Evolutionary conservation across 2,113 vertebrate genomes (phyloP).

Genomic region (Protobothrops flavoviridis): DNA sequence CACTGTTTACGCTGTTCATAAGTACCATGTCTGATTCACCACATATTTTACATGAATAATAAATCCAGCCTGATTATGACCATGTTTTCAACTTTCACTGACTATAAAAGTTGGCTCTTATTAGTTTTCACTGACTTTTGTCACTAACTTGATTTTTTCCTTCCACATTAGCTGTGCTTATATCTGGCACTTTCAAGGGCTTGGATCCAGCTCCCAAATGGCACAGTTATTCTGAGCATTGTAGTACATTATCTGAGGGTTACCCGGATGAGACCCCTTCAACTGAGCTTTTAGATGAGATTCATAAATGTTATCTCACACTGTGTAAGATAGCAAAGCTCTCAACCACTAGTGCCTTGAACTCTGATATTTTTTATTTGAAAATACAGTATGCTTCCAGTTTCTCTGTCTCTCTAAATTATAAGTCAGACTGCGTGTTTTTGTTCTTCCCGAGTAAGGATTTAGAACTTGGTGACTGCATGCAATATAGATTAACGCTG

Average conservation of each 20-base stretch:
- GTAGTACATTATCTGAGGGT: no score
- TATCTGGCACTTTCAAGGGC: no score
- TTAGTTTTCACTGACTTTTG: no score
- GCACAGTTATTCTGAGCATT: no score
- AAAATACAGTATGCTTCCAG: neutral
- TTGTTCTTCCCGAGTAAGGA: neutral
- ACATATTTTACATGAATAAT: neutral
- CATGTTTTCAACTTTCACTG: neutral
- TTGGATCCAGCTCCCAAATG: no score
- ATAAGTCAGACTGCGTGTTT: neutral
- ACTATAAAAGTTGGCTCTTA: neutral
- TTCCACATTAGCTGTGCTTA: no score
- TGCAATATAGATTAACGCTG: neutral
- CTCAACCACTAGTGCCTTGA: neutral
- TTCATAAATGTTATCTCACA: neutral
- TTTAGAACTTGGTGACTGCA: neutral
- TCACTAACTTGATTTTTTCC: no score
- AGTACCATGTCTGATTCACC: neutral
- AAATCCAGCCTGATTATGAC: neutral
- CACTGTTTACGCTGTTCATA: slow-evolving; percentile 36
- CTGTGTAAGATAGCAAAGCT: no score
- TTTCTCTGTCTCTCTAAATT: neutral
- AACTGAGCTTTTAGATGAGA: neutral
- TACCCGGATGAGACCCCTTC: no score
- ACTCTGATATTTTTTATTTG: neutral